Evolutionary conservation across 2,888 invertebrate species (phyloP), one percentile per base, ranked within the genome.

Genomic region (Diloba caeruleocephala): DNA sequence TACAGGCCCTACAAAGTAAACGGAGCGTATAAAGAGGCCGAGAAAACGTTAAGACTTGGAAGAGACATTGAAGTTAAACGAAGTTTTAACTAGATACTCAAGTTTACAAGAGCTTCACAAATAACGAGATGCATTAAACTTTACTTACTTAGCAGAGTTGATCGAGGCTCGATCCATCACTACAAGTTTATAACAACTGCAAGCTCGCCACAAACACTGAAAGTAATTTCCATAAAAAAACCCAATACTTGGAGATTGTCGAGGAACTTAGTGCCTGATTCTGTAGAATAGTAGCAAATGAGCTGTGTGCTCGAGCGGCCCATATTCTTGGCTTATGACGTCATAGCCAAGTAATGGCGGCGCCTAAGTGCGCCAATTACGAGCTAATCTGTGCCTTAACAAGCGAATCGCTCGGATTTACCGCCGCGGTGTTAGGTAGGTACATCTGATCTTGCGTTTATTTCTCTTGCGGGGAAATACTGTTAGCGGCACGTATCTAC

Each of bases 361-460:
- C 13, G 29, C 21, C 17, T 52, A 28, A 60, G 26, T 31, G 53
- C 33, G 12, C 21, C 61, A 34, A 45, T 42, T 43, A 39, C 42
- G 29, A 50, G 21, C 33, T 51, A 26, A 59, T 42, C 14, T 41
- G 38, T 31, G 28, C 13, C 34, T 10, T 10, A 38, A 36, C 42
- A 38, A 19, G 10, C 34, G 14, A 14, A 38, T 32, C 23, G 31
- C 10, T 14, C 33, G 23, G 10, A 41, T 7, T 14, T 5, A 7
- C 31, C 43, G 29, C 37, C 28, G 23, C 26, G 12, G 6, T 14
- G 21, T 39, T 10, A 26, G n/a, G n/a, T n/a, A n/a, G n/a, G n/a
- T n/a, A n/a, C 38, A 9, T 46, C 26, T 39, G 5, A 15, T 21
- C 19, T 31, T 8, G 13, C 29, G 14, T 15, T 14, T 36, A 33